Evolutionary conservation across 2,888 invertebrate genomes (phyloP).

Genomic region (Sthenelais limicola): DNA sequence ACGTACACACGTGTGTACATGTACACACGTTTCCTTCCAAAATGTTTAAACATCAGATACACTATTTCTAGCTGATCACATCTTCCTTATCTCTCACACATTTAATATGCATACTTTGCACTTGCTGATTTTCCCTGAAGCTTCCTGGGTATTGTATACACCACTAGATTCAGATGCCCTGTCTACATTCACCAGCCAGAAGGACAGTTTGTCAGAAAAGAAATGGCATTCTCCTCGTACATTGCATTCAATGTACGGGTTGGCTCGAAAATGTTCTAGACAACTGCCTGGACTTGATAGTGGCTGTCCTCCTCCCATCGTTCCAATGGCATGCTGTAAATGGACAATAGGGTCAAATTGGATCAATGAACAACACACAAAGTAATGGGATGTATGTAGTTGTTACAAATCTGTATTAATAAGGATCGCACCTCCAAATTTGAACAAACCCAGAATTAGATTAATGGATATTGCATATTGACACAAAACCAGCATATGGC

Average conservation of each 20-base stretch:
- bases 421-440: too few species aligned
- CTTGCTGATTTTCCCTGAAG: not conserved
- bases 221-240: conserved; percentile 59
- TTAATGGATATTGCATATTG: too few species aligned
- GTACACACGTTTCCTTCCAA: not conserved
- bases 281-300: conserved; percentile 57
- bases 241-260: conserved; percentile 70
- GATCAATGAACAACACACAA: too few species aligned
- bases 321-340: conserved; percentile 55
- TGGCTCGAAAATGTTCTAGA: conserved; percentile 65
- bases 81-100: too few species aligned
- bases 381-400: too few species aligned
- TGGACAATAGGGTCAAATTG: too few species aligned
- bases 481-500: too few species aligned
- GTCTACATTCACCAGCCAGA: conserved; percentile 85
- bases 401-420: too few species aligned
- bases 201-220: conserved; percentile 90
- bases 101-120: conserved; percentile 30
- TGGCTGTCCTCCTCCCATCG: conserved; percentile 57
- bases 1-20: too few species aligned
- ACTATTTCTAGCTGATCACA: too few species aligned
- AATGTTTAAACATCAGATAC: not conserved
- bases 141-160: not conserved
- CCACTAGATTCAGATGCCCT: not conserved
- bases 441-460: too few species aligned